Conservation (phyloP, 37 sponge, comb jelly and placozoan genomes). For the Cladorhizidae sp. region DNA sequence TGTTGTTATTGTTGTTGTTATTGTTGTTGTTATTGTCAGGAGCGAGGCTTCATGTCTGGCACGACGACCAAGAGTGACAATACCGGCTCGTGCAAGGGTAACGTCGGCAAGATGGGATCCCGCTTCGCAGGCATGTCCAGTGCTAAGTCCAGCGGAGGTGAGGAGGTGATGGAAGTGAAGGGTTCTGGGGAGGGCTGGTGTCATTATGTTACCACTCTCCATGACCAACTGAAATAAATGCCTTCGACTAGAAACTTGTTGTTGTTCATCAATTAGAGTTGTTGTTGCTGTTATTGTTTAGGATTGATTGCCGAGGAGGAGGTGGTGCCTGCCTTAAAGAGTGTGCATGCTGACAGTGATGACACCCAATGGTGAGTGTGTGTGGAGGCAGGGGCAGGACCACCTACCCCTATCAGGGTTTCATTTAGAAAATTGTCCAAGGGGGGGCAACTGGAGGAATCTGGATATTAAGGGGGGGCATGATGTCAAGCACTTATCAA, state of each 20-base stretch:
- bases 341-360: no score
- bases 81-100: slow-evolving; percentile 22
- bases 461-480: no score
- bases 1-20: neutral
- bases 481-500: no score
- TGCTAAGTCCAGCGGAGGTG: slow-evolving; percentile 49
- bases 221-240: no score
- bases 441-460: no score
- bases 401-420: no score
- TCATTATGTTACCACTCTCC: no score
- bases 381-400: no score
- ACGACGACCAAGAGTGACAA: slow-evolving; percentile 40
- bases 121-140: slow-evolving; percentile 39
- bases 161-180: neutral
- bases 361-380: no score
- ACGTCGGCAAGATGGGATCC: slow-evolving; percentile 44
- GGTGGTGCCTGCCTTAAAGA: neutral
- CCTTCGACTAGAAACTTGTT: no score
- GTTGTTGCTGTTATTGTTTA: neutral
- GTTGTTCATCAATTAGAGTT: no score
- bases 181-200: slow-evolving; percentile 7
- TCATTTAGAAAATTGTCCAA: no score
- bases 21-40: slow-evolving; percentile 31
- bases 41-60: slow-evolving; percentile 70
- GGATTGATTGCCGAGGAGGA: neutral